Conservation (phyloP, 2,888 invertebrate species). For the Mystacides longicornis region DNA sequence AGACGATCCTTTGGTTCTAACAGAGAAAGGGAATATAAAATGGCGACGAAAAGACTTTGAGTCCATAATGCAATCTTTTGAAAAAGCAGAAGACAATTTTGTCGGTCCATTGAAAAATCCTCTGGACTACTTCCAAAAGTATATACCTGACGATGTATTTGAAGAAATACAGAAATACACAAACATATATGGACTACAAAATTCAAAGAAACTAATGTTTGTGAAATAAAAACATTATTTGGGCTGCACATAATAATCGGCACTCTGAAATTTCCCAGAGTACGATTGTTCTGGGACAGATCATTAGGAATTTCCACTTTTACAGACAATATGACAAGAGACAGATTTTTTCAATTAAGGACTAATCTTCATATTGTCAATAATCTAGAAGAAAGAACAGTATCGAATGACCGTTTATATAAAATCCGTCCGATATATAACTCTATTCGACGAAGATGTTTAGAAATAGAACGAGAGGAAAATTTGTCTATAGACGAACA, state of each 20-base stretch:
- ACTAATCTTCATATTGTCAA: slow-evolving; percentile 2
- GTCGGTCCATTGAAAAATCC: background rate
- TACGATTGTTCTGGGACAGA: slow-evolving; percentile 3
- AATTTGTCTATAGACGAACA: slow-evolving; percentile 5
- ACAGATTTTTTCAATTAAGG: slow-evolving; percentile 8
- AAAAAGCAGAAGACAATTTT: background rate
- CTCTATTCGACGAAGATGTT: background rate
- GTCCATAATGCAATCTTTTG: background rate
- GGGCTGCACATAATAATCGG: too few relatives aligned
- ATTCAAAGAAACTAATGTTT: background rate
- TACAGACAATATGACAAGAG: background rate
- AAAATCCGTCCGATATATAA: background rate
- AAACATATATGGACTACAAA: background rate
- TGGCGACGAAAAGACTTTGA: slow-evolving; percentile 1
- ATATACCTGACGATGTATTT: background rate
- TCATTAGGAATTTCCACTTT: background rate
- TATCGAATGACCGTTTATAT: background rate
- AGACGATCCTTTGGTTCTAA: background rate
- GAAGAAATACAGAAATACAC: background rate
- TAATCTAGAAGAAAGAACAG: background rate
- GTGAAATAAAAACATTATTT: slow-evolving; percentile 3
- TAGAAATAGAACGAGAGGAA: background rate
- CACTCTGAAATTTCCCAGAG: slow-evolving; percentile 4
- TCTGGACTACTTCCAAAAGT: background rate
- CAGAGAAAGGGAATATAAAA: background rate